Evolutionary conservation across 2,888 invertebrate genomes (phyloP), one percentile per base, ranked within the genome.

Genomic region (Perithous albicinctus): DNA sequence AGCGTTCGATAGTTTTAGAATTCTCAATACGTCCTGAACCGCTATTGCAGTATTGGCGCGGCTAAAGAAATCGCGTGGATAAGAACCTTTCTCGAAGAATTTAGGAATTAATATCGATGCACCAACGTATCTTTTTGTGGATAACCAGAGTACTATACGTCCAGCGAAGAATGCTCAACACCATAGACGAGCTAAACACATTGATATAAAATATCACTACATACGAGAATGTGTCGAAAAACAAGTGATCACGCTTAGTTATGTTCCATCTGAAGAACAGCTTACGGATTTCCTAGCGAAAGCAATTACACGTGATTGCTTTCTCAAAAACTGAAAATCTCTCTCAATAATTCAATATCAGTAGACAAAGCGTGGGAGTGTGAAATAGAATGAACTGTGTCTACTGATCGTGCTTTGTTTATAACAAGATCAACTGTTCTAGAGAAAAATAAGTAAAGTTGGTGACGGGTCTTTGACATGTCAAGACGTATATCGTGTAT

Each of bases 11-110:
- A 54, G 20, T 54, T 69, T 54, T 5, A 69, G 32, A 35, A 23
- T 69, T 54, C 20, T 69, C 56, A 70, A 56, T 26, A 70, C 70
- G 26, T 70, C 70, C 26, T 56, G 70, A 56, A 56, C 70, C 23
- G 56, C 56, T 26, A 70, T n/a, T n/a, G n/a, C n/a, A n/a, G n/a
- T n/a, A n/a, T n/a, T n/a, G n/a, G n/a, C n/a, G n/a, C n/a, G n/a
- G n/a, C n/a, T n/a, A n/a, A n/a, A n/a, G n/a, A n/a, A n/a, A n/a
- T n/a, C n/a, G n/a, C n/a, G n/a, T n/a, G n/a, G n/a, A n/a, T n/a
- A n/a, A n/a, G n/a, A n/a, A n/a, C n/a, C n/a, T n/a, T n/a, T n/a
- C n/a, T n/a, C n/a, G n/a, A n/a, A n/a, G n/a, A 10, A 38, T 7
- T 38, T 38, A 10, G 38, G 38, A 38, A 8, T 38, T 38, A 38